phyloP scores from a whole-genome alignment of 2,113 vertebrate species.

The Zootoca vivipara region DNA sequence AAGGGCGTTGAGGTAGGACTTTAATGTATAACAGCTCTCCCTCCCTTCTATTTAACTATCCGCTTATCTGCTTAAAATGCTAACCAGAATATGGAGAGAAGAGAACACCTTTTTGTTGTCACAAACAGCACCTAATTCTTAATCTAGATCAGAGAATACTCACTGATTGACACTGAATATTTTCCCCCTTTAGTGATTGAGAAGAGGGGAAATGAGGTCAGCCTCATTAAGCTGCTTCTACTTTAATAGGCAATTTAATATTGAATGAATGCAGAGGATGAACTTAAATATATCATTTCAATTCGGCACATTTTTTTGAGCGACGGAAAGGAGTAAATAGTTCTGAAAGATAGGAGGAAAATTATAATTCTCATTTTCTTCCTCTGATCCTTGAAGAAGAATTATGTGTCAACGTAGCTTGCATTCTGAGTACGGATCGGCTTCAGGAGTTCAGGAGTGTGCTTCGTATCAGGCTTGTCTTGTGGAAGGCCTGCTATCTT shows the following conservation, averaged over 20 bases:
- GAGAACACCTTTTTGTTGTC: slow-evolving; percentile 14
- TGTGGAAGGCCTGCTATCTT: background rate
- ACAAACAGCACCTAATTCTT: slow-evolving; percentile 17
- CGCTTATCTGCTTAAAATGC: background rate
- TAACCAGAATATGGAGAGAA: slow-evolving; percentile 27
- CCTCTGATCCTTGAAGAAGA: slow-evolving; percentile 34
- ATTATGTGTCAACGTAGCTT: rapidly evolving
- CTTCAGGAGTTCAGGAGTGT: background rate
- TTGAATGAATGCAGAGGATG: slow-evolving; percentile 19
- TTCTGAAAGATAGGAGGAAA: slow-evolving; percentile 26
- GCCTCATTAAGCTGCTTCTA: slow-evolving; percentile 44
- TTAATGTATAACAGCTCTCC: background rate
- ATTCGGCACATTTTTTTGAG: slow-evolving; percentile 32
- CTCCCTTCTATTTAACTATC: background rate
- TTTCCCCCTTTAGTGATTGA: slow-evolving; percentile 10
- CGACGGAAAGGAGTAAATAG: slow-evolving; percentile 7
- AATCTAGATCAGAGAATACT: slow-evolving; percentile 34
- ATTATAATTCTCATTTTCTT: slow-evolving; percentile 24
- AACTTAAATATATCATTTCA: slow-evolving; percentile 39
- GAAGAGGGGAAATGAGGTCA: background rate
- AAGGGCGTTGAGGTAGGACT: background rate
- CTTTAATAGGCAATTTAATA: slow-evolving; percentile 53
- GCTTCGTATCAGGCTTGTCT: background rate
- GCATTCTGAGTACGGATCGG: background rate
- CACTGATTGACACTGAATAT: slow-evolving; percentile 21